phyloP scores from a whole-genome alignment of 2,113 vertebrate species.

The Percopsis transmontana region DNA sequence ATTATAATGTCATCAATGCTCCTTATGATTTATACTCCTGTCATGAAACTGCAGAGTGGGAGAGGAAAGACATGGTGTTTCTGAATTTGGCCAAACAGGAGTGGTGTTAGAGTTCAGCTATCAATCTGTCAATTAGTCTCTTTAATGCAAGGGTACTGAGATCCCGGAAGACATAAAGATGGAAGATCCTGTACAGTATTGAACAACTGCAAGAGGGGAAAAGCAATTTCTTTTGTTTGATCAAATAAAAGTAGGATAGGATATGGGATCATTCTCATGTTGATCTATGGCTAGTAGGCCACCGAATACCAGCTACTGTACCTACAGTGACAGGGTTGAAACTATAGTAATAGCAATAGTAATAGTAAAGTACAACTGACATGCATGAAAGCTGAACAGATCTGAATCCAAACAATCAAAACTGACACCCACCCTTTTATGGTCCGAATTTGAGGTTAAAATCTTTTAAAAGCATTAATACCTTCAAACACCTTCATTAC shows the following conservation, averaged over 20 bases:
- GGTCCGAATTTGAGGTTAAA: background rate
- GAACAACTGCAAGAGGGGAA: slow-evolving; percentile 39
- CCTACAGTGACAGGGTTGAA: too few species aligned
- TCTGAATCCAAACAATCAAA: too few species aligned
- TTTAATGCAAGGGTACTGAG: slow-evolving; percentile 41
- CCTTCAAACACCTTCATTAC: background rate
- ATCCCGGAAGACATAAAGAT: slow-evolving; percentile 43
- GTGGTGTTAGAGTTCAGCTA: slow-evolving; percentile 54
- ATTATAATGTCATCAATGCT: slow-evolving; percentile 64
- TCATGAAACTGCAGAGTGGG: slow-evolving; percentile 57
- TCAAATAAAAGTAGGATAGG: slow-evolving; percentile 38
- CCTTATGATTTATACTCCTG: slow-evolving; percentile 63
- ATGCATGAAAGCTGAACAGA: too few species aligned
- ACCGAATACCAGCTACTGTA: slow-evolving; percentile 1
- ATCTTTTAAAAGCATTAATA: background rate
- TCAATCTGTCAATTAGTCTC: slow-evolving; percentile 70
- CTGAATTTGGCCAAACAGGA: slow-evolving; percentile 54
- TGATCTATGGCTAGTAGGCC: background rate
- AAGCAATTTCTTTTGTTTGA: slow-evolving; percentile 40
- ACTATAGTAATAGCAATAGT: too few species aligned
- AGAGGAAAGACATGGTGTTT: slow-evolving; percentile 56
- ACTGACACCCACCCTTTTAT: background rate
- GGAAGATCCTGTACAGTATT: slow-evolving; percentile 8
- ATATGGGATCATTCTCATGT: background rate
- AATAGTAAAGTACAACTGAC: too few species aligned